Base-by-base conservation (phyloP, 2,113 vertebrate genomes). In the Nibea albiflora region DNA sequence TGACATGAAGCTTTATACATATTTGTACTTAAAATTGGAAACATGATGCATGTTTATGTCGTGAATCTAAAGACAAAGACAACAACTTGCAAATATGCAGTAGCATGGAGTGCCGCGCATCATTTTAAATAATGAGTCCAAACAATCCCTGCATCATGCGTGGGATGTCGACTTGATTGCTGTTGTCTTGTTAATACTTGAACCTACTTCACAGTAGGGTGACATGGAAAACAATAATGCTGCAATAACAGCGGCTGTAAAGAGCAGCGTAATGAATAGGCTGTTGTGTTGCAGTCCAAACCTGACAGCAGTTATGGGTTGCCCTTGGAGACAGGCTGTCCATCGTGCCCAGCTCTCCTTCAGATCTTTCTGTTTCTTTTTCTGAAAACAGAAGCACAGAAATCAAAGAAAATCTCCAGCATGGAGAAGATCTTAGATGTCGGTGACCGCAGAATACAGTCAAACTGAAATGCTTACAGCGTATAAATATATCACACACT, bases 251-350 rank as follows among this genome's bases (percentile, higher is more conserved):
- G 78, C 76, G 68, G 49, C 47, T 73, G 86, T 64, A 84, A 65
- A 78, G 69, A 80, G 73, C 81, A 58, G 63, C 39, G 78, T 77
- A 54, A 86, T 88, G 47, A 92, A 78, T 67, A 79, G 52, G 65
- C 74, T 79, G 76, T 80, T 83, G 71, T 85, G 72, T 58, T 89
- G 85, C 82, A 68, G 64, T 88, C 39, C 85, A 75, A 90, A 95
- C 95, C 95, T 95, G 91, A 95, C 87, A 72, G 87, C 89, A 73
- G 83, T 94, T 82, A 95, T 94, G 75, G 94, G 95, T 90, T 95
- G 95, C 72, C 95, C 93, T 81, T 91, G 89, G 86, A 95, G 89
- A 94, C 92, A 93, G 86, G 94, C 95, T 31, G 95, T 93, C 94
- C 94, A 95, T 85, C 94, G 94, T 76, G 95, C 95, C 95, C 95